Evolutionary conservation across 2,113 vertebrate species (phyloP), one percentile per base, ranked within the genome.

Genomic region (Plotosus lineatus): DNA sequence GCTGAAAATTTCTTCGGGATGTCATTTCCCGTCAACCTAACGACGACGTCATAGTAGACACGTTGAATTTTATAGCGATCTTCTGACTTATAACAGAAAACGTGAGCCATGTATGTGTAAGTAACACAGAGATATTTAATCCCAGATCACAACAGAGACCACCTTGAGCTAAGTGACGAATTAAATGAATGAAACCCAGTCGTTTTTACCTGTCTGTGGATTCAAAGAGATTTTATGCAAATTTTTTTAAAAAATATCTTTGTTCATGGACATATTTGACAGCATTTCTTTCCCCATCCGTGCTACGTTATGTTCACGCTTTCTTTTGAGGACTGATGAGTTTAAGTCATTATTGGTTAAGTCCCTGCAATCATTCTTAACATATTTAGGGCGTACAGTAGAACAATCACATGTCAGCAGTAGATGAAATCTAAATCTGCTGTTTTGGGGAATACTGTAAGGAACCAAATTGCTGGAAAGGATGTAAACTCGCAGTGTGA

Each of bases 401-500:
- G 21, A 33, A 77, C 8, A 38, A 65, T 33, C 8, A 3, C 33
- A 40, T n/a, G 10, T 26, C 23, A 40, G 38, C 46, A 26, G 9
- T 61, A 75, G 31, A n/a, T n/a, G n/a, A n/a, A n/a, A 48, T 19
- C 11, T 82, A 71, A 78, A 33, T 56, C n/a, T 28, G 63, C 10
- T 12, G n/a, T 71, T 78, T 87, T 89, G 53, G 85, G 85, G 75
- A 89, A 82, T 89, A 88, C 86, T 84, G 78, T 90, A 89, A 88
- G 88, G 89, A 93, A 91, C 92, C 89, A 90, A 93, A 92, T 90
- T 92, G 88, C 92, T 68, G 90, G 85, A 91, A 84, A 90, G 89
- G 90, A 92, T 89, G 91, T 84, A 75, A 84, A 86, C 85, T 87
- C 80, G 86, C n/a, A 76, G 75, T 75, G 71, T 79, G 76, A 84